Base-by-base conservation (phyloP, 2,113 vertebrate genomes). In the Calypte anna region DNA sequence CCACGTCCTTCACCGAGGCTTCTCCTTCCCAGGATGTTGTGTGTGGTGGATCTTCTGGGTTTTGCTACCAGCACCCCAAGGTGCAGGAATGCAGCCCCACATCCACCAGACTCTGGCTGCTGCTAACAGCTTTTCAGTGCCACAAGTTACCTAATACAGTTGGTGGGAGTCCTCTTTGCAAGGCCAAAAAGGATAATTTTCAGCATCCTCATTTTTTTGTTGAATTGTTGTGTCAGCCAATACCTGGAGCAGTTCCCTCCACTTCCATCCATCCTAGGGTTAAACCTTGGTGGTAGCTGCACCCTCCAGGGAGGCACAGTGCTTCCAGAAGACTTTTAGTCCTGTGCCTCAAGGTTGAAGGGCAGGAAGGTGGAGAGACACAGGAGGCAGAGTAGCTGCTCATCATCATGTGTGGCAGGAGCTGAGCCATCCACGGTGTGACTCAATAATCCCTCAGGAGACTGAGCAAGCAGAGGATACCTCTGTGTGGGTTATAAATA, bases 261-360 rank as follows among this genome's bases (percentile, higher is more conserved):
- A 2, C 16, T 28, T 44, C 53, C n/a, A 23, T 2, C 14, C 18
- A 10, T 53, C 48, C 83, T 13, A 5, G 2, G 24, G n/a, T 20
- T 54, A n/a, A 79, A n/a, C 10, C 12, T 17, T 2, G 0, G 20
- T 2, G 59, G 18, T 8, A 17, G 8, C 0, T 38, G 38, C 25
- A 31, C 1, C 20, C 20, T 79, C 48, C 36, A 13, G 48, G 61
- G 46, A 40, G 24, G 36, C 12, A 18, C 27, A 36, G 54, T 2
- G 14, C 54, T 84, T n/a, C 17, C 59, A 59, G 46, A 28, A 66
- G 28, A 7, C 22, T 20, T 7, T 27, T 1, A 46, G 19, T 25
- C 5, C 22, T 1, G 0, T 33, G 27, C 16, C 31, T 31, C 38
- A 4, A 8, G 3, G 38, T 28, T 15, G 6, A 2, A 1, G 20